These are phyloP conservation scores for Cynopterus sphinx DNA, from an alignment of 2,797 vertebrate species.

Conservation along the genomic window DNA sequence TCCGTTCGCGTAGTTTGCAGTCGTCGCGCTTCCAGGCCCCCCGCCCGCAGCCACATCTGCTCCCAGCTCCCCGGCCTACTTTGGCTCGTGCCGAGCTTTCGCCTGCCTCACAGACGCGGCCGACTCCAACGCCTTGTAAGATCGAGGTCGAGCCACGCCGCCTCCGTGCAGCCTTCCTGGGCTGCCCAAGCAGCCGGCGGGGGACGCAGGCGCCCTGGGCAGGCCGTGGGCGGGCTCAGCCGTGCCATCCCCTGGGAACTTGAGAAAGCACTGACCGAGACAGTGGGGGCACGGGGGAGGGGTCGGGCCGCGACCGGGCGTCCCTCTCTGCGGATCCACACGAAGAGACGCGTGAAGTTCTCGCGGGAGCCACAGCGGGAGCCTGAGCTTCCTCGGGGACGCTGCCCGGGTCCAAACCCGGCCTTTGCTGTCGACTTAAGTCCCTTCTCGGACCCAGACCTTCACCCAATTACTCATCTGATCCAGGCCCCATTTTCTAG, in stretches of 20 bases:
- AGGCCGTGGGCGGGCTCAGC: accelerated
- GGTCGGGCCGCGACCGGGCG: background rate
- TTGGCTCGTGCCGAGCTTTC: slow-evolving; percentile 27
- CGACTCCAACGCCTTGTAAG: background rate
- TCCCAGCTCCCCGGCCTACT: slow-evolving; percentile 75
- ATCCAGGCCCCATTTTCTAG: background rate
- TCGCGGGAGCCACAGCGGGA: background rate
- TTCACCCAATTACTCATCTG: background rate
- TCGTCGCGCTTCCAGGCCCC: slow-evolving; percentile 73
- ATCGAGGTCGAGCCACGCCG: background rate
- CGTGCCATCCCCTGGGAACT: background rate
- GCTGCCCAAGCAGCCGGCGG: background rate
- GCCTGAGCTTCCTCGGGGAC: too few relatives aligned
- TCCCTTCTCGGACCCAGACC: background rate
- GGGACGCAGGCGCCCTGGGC: background rate
- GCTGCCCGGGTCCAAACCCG: background rate
- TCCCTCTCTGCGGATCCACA: background rate
- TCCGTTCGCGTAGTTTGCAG: slow-evolving; percentile 68
- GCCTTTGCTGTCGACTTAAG: too few relatives aligned
- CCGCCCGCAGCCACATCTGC: slow-evolving; percentile 76
- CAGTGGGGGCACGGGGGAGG: too few relatives aligned
- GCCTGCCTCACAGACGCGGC: background rate
- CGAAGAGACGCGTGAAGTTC: background rate
- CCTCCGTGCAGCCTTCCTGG: background rate
- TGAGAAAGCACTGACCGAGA: background rate